A percentile compares a stretch with the other conserved stretches of the same genome.
Evolutionary conservation across 1,140 invertebrate species (phyloP).

Genomic region (Holotrichia oblita): DNA sequence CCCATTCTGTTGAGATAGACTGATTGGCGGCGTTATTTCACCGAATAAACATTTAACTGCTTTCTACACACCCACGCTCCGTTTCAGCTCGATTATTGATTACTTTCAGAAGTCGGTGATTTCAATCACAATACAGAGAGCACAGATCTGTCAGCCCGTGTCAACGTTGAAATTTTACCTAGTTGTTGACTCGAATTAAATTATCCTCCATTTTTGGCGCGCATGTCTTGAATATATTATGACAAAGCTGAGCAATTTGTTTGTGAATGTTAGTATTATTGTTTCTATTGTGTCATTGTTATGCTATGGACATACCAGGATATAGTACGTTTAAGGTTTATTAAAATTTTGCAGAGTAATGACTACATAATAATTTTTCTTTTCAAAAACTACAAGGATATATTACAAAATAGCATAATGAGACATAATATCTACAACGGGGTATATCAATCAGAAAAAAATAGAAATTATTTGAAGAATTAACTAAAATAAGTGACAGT

Average conservation of each 20-base stretch:
- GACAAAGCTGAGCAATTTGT: not conserved
- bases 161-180: slow-evolving; percentile 7
- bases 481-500: too few relatives aligned
- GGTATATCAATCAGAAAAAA: too few relatives aligned
- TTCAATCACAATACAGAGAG: not conserved
- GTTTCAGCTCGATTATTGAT: slow-evolving; percentile 8
- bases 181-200: slow-evolving; percentile 24
- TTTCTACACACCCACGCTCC: slow-evolving; percentile 3
- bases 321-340: too few relatives aligned
- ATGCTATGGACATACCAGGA: too few relatives aligned
- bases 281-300: too few relatives aligned
- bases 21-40: slow-evolving; percentile 32
- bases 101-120: slow-evolving; percentile 7
- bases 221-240: not conserved
- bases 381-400: too few relatives aligned
- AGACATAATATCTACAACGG: too few relatives aligned
- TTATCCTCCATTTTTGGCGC: slow-evolving; percentile 17
- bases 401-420: too few relatives aligned
- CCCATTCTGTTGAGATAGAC: not conserved
- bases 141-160: not conserved
- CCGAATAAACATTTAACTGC: slow-evolving; percentile 11
- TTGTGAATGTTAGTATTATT: too few relatives aligned
- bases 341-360: too few relatives aligned
- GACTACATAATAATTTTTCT: too few relatives aligned
- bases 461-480: too few relatives aligned